Conservation (phyloP, 2,797 vertebrate species). For the Characodon lateralis region DNA sequence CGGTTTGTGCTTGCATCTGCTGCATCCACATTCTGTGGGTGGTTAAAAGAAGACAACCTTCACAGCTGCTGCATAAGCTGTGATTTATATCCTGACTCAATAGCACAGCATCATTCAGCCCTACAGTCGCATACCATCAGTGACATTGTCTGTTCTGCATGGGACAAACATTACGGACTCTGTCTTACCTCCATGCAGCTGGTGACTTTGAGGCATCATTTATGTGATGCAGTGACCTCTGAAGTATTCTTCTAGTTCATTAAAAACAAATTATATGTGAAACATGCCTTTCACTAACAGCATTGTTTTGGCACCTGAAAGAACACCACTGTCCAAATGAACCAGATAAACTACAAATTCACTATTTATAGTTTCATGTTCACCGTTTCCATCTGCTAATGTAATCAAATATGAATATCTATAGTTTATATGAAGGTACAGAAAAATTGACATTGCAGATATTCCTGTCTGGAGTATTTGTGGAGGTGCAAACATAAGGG, state of each 20-base stretch:
- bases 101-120: background rate
- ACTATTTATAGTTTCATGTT: too few relatives aligned
- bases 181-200: background rate
- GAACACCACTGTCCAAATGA: too few relatives aligned
- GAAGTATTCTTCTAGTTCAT: background rate
- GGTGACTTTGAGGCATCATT: background rate
- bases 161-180: background rate
- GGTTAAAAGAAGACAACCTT: background rate
- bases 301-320: too few relatives aligned
- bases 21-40: background rate
- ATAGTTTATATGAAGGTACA: too few relatives aligned
- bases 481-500: too few relatives aligned
- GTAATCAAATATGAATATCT: too few relatives aligned
- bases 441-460: too few relatives aligned
- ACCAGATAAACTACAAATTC: too few relatives aligned
- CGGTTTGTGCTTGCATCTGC: background rate
- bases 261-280: background rate
- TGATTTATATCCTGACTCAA: constrained; percentile 1
- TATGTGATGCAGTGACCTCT: background rate
- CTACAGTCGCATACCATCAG: background rate
- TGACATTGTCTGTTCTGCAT: background rate
- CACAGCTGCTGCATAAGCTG: background rate
- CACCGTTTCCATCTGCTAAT: too few relatives aligned
- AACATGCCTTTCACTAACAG: too few relatives aligned
- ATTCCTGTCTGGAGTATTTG: too few relatives aligned